Percentiles rank a stretch among this genome's conserved stretches.
Evolutionary conservation across 2,113 vertebrate species (phyloP).

Genomic region (Hemicordylus capensis): DNA sequence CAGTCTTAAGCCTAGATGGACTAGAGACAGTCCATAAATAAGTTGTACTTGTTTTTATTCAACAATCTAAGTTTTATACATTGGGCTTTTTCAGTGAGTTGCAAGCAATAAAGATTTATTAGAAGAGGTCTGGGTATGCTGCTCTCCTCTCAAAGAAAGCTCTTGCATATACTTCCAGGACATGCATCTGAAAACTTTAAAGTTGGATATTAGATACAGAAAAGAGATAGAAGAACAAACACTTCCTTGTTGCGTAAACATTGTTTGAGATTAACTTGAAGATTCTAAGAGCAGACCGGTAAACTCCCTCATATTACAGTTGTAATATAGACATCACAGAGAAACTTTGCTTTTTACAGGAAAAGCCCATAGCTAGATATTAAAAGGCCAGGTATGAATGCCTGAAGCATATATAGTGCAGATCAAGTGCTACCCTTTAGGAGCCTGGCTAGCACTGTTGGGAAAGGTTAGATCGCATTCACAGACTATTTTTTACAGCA

Average conservation of each 20-base stretch:
- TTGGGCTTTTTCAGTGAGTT: too few relatives aligned
- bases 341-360: neutral
- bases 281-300: neutral
- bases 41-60: too few relatives aligned
- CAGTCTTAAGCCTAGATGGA: too few relatives aligned
- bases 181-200: neutral
- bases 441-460: neutral
- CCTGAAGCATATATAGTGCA: neutral
- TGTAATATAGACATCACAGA: neutral
- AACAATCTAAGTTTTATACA: too few relatives aligned
- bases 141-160: too few relatives aligned
- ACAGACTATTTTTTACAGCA: neutral
- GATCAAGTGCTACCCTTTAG: neutral
- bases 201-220: neutral
- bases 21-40: too few relatives aligned
- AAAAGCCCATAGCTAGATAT: neutral
- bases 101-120: too few relatives aligned
- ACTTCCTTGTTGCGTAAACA: neutral
- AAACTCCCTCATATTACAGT: neutral
- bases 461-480: neutral
- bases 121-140: too few relatives aligned
- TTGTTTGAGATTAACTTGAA: neutral
- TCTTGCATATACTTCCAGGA: neutral
- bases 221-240: neutral
- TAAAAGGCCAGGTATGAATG: neutral